Evolutionary conservation across 2,113 vertebrate species (phyloP), one percentile per base, ranked within the genome.

Genomic region (Peromyscus californicus): DNA sequence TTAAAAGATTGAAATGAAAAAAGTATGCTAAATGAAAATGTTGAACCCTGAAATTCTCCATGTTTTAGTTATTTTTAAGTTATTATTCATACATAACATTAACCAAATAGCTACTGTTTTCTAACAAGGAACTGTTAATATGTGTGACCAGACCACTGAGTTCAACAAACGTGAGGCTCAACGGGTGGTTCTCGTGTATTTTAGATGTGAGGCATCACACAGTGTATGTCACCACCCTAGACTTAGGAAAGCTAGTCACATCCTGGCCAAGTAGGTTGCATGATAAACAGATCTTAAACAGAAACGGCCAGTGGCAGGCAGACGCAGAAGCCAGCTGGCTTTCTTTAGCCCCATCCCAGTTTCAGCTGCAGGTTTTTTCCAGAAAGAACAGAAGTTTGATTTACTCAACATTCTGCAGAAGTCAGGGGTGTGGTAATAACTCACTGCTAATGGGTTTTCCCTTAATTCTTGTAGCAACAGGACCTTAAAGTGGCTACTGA

Each of bases 391-490:
- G 93, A 88, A 89, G 95, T 92, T 45, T 90, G 90, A 93, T 88
- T 97, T 94, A 89, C 91, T 96, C 97, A 94, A 78, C 94, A 87
- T 69, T 83, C 94, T 63, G 94, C 22, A 90, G 59, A 91, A 92
- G 85, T 93, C 91, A 93, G 95, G 84, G 93, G 96, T 29, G 89
- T 91, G 95, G 95, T 22, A 87, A 29, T 85, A 94, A 97, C 57
- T 93, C 75, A 89, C 75, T 90, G 75, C 96, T 89, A 84, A 92
- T 92, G 92, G 84, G 76, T 96, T 96, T 97, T 93, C 96, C 91
- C 93, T 96, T 79, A 90, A 94, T 93, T 97, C 97, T 65, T 91
- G 96, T 69, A 95, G 94, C 93, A 96, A 89, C 96, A 96, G 75
- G 91, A 72, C 97, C 80, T 95, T 76, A 16, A 89, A 93, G 89